Conservation (phyloP, 30 jellyfish, hydroid and myxozoan genomes). For the Cassiopea xamachana region DNA sequence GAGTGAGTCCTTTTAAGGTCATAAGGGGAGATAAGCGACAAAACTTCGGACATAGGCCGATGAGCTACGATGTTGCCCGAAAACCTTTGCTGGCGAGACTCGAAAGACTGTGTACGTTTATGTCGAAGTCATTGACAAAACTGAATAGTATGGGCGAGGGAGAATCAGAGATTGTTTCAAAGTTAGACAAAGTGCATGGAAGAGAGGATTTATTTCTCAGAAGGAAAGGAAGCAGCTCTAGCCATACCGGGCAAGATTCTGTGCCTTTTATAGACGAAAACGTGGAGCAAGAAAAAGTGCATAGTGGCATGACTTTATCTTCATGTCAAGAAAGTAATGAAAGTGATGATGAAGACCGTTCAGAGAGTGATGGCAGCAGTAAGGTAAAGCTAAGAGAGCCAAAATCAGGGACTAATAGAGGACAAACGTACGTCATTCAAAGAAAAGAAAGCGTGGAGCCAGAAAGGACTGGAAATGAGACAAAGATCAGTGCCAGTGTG, state of each 20-base stretch:
- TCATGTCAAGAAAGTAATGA: not conserved
- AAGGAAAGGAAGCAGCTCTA: slow-evolving; percentile 21
- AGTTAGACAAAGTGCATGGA: slow-evolving; percentile 51
- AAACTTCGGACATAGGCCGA: slow-evolving; percentile 55
- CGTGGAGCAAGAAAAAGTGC: not conserved
- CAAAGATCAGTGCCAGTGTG: not conserved
- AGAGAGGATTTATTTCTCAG: slow-evolving; percentile 52
- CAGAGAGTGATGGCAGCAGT: not conserved
- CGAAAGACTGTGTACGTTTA: slow-evolving; percentile 51
- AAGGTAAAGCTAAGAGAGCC: not conserved
- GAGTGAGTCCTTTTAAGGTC: slow-evolving; percentile 48
- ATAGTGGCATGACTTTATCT: not conserved
- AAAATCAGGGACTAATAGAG: not conserved
- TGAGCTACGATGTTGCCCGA: slow-evolving; percentile 50
- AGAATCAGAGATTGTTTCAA: slow-evolving; percentile 45
- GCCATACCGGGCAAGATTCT: not conserved
- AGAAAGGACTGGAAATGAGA: not conserved
- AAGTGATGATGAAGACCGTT: not conserved
- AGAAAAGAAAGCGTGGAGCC: not conserved
- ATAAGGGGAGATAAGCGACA: slow-evolving; percentile 32
- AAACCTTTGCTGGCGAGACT: slow-evolving; percentile 60
- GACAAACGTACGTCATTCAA: not conserved
- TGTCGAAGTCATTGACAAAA: slow-evolving; percentile 70
- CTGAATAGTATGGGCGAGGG: slow-evolving; percentile 64
- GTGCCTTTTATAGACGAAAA: not conserved